Evolutionary conservation across 2,113 vertebrate species (phyloP), one percentile per base, ranked within the genome.

Genomic region (Tachycineta bicolor): DNA sequence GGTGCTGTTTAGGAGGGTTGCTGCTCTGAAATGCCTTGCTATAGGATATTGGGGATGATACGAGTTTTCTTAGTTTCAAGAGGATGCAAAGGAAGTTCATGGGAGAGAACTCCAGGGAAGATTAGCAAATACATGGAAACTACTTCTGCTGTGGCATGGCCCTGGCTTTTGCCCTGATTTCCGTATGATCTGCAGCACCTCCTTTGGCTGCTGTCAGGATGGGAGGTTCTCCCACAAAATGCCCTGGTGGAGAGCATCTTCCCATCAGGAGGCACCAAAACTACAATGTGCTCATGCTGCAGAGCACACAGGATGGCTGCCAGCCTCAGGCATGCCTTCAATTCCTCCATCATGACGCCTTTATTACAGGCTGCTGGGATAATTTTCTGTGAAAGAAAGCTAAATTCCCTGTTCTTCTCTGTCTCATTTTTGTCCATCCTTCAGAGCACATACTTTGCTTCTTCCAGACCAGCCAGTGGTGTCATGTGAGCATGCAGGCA

Each of bases 261-360:
- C 23, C 44, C 8, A 20, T 59, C 5, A 0, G 39, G 43, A 41
- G n/a, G 56, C n/a, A 15, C 39, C 5, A 0, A n/a, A n/a, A 2
- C 22, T 29, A 1, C 15, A 7, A 31, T 1, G 4, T 71, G 37
- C 43, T 65, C n/a, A 2, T 0, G 0, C 26, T n/a, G 7, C 14
- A 7, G 31, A 26, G 41, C 21, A 3, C 1, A 1, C 47, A 25
- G 71, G 2, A 1, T 17, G 29, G 69, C 60, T 53, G 74, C 59
- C 24, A 44, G 50, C 74, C 41, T 47, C 0, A 0, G 43, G 39
- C 65, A 44, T 5, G 11, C 16, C 39, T 74, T 53, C 2, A 2
- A 4, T 31, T 71, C 75, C 65, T 62, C 50, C 22, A 14, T 59
- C 29, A 1, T 10, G 31, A n/a, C 69, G 78, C 31, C 25, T 67